Base-by-base conservation (phyloP, 2,113 vertebrate genomes). In the Sinocyclocheilus anophthalmus region DNA sequence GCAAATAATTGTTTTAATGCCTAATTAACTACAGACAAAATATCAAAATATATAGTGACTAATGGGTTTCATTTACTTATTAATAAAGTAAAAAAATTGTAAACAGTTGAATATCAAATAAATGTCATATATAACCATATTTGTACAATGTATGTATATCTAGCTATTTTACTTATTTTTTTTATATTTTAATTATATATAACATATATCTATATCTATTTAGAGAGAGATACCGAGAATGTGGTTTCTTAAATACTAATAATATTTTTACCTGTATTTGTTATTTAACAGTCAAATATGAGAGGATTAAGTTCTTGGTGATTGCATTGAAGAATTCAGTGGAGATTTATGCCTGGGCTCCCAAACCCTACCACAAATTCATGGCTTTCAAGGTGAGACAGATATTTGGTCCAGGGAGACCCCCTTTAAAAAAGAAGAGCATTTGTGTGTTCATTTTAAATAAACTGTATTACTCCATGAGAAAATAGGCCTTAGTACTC, bases 311-410 rank as follows among this genome's bases (percentile, higher is more conserved):
- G 91, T 99, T 99, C 92, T 89, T 99, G 96, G 98, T 99, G 93
- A 99, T 99, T 88, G 98, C 98, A 90, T 94, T 99, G 95, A 99
- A 99, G 95, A 99, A 96, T 87, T 92, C 98, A 1, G 98, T 99
- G 87, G 98, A 99, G 94, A 99, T 99, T 92, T 99, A 99, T 48
- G 98, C 98, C 79, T 99, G 98, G 98, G 98, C 98, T 80, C 98
- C 98, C 14, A 99, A 99, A 94, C 98, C 98, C 1, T 99, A 99
- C 93, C 98, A 99, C 94, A 99, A 99, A 93, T 99, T 99, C 83
- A 99, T 99, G 98, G 98, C 98, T 84, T 99, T 99, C 93, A 99
- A 99, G 97, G 98, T 99, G 92, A 90, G 94, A 83, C 24, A 73
- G 30, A 67, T 61, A 24, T 83, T 22, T 37, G 13, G 81, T 84